Conservation (phyloP, 2,888 invertebrate genomes). For the Siphlonurus alternatus region DNA sequence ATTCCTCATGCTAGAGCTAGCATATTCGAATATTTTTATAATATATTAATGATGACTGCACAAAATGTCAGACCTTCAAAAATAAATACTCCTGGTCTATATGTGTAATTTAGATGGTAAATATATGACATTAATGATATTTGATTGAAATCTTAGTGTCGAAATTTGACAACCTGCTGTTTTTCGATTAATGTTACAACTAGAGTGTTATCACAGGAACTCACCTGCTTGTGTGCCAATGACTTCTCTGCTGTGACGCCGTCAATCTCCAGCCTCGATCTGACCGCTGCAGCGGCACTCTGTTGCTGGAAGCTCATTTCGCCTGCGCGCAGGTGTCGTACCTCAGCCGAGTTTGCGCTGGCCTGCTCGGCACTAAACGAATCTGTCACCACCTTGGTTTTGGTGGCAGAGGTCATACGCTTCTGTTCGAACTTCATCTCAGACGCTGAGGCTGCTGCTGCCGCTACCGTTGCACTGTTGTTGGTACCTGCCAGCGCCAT, state of each 20-base stretch:
- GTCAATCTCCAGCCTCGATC: constrained; percentile 64
- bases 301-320: constrained; percentile 38
- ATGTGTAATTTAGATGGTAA: too few species aligned
- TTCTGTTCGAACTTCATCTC: constrained; percentile 64
- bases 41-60: too few species aligned
- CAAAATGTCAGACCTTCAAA: too few species aligned
- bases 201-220: constrained; percentile 16
- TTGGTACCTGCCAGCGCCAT: constrained; percentile 7
- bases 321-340: constrained; percentile 59
- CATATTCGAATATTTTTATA: too few species aligned
- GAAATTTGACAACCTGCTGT: too few species aligned
- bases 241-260: constrained; percentile 76
- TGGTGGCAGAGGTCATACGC: constrained; percentile 57
- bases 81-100: too few species aligned
- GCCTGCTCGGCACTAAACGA: constrained; percentile 65
- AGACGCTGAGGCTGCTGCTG: constrained; percentile 15
- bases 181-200: too few species aligned
- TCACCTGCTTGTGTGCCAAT: constrained; percentile 64
- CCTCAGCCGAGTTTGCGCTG: constrained; percentile 52
- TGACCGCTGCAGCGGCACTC: constrained; percentile 49
- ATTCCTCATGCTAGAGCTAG: too few species aligned
- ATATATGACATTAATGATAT: too few species aligned
- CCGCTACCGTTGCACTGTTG: constrained; percentile 9
- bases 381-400: constrained; percentile 64
- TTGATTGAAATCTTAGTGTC: too few species aligned